Evolutionary conservation across 2,113 vertebrate genomes (phyloP).

Genomic region (Microcebus tavaratra): DNA sequence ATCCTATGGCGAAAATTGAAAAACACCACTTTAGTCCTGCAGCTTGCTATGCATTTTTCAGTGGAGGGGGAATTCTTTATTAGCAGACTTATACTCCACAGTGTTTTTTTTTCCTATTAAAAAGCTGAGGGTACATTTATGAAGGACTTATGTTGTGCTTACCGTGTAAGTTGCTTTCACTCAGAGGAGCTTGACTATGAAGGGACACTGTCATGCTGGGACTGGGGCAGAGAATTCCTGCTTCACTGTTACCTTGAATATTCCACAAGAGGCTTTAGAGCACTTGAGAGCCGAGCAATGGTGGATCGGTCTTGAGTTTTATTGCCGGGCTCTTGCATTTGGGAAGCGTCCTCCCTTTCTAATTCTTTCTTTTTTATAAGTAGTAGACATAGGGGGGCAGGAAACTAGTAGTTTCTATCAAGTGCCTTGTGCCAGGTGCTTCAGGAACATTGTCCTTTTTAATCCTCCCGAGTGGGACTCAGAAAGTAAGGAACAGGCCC

Average conservation of each 20-base stretch:
- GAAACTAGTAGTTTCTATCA: neutral
- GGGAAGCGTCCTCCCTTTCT: neutral
- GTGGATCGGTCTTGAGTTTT: neutral
- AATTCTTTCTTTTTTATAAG: neutral
- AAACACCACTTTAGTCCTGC: neutral
- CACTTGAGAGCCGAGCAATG: neutral
- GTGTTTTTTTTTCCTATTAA: neutral
- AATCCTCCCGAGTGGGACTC: neutral
- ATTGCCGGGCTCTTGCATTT: neutral
- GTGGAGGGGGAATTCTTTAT: neutral
- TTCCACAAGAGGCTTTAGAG: neutral
- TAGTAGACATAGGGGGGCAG: neutral
- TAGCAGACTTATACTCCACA: neutral
- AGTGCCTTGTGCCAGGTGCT: neutral
- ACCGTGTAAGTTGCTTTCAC: neutral
- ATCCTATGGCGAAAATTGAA: neutral
- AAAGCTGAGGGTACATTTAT: neutral
- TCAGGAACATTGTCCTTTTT: neutral
- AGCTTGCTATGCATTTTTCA: neutral
- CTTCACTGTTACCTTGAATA: neutral
- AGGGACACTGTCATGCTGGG: neutral
- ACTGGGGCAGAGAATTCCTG: neutral
- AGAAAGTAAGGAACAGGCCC: neutral
- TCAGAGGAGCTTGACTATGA: neutral
- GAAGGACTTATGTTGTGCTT: neutral